phyloP scores from a whole-genome alignment of 2,888 invertebrate species.

The Trissolcus brochymenae region DNA sequence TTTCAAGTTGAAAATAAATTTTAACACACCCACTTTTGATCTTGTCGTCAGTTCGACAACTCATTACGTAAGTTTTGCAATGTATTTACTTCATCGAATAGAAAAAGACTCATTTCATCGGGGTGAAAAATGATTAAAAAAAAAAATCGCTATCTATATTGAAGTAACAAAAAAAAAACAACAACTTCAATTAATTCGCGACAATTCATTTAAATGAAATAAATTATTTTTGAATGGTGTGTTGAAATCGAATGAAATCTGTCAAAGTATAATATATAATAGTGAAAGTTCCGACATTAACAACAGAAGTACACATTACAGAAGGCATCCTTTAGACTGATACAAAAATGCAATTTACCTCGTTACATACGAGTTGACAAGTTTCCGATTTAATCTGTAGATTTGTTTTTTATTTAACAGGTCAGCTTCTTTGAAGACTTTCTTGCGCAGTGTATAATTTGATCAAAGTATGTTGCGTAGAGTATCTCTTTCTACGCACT shows the following conservation, averaged over 20 bases:
- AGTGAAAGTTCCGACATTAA: not conserved
- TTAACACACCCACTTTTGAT: too few relatives aligned
- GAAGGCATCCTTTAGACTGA: constrained; percentile 10
- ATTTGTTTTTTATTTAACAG: constrained; percentile 45
- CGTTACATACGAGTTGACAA: constrained; percentile 37
- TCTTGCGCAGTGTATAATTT: constrained; percentile 53
- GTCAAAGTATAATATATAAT: not conserved
- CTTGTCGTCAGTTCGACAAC: too few relatives aligned
- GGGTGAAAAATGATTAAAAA: too few relatives aligned
- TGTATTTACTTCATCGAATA: too few relatives aligned
- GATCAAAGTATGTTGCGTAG: constrained; percentile 52
- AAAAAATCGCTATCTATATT: too few relatives aligned
- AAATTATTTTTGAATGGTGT: not conserved
- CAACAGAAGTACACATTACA: not conserved
- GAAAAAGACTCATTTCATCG: too few relatives aligned
- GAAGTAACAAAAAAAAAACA: too few relatives aligned
- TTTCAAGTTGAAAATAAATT: not conserved
- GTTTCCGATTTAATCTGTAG: constrained; percentile 47
- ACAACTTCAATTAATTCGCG: too few relatives aligned
- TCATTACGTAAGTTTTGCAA: too few relatives aligned
- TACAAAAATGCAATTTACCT: constrained; percentile 27
- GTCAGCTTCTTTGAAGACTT: constrained; percentile 49
- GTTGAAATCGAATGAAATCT: not conserved
- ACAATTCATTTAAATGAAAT: too few relatives aligned
- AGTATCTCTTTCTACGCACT: constrained; percentile 49